Percentiles rank a stretch among this genome's conserved stretches.
phyloP scores from a whole-genome alignment of 2,113 vertebrate genomes.

The Equus przewalskii region DNA sequence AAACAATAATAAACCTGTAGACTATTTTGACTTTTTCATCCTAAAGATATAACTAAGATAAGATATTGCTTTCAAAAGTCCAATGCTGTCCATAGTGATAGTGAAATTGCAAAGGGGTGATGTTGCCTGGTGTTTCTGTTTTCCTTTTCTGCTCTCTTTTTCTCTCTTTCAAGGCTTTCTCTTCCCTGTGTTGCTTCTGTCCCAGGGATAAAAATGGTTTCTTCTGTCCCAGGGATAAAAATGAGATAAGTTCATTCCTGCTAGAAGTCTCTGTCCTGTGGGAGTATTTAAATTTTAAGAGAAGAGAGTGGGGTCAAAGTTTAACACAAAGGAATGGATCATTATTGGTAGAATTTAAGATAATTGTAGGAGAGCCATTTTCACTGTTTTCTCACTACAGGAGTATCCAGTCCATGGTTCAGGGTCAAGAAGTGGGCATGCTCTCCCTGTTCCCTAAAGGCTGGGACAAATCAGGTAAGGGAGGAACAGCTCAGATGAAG shows the following conservation, averaged over 20 bases:
- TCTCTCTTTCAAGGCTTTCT: neutral
- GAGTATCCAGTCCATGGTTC: neutral
- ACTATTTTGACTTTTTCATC: slow-evolving; percentile 15
- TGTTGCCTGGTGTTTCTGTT: neutral
- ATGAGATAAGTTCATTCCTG: neutral
- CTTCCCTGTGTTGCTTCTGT: neutral
- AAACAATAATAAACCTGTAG: neutral
- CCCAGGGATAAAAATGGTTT: neutral
- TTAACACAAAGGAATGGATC: slow-evolving; percentile 6
- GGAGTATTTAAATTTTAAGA: neutral
- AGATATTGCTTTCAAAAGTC: neutral
- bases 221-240: neutral
- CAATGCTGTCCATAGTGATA: neutral
- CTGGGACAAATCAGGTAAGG: neutral
- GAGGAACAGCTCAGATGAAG: neutral
- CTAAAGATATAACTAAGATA: neutral
- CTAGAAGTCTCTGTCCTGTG: neutral
- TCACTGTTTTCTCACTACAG: neutral
- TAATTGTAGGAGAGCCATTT: neutral
- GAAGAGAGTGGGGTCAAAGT: neutral
- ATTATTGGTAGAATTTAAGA: neutral
- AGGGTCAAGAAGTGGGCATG: neutral
- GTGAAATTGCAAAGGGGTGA: neutral
- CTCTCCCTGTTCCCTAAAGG: neutral
- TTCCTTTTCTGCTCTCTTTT: neutral